Base-by-base conservation (phyloP, 2,797 vertebrate genomes). In the Strix occidentalis region DNA sequence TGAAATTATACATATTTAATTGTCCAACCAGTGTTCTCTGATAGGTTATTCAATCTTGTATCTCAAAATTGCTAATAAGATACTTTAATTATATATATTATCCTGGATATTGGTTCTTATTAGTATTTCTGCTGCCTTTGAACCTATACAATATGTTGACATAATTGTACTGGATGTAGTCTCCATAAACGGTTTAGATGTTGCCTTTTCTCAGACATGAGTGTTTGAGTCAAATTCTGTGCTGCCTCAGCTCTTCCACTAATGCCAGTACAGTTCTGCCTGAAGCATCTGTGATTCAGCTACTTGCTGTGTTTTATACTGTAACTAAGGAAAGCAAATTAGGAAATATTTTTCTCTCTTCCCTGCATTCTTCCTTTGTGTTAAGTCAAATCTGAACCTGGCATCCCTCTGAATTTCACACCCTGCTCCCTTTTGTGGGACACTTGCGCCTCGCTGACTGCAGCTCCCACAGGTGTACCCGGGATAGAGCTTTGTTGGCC, bases 1-100 rank as follows among this genome's bases (percentile, higher is more conserved):
- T 84, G 45, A 75, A 84, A 90, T 93, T 0, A 66, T 84, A 72
- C 94, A 82, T 94, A 82, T 65, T 45, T 94, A 80, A 79, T 83
- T 93, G 65, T 61, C 43, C 31, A 68, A 26, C 50, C 33, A 29
- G 16, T 63, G 25, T 48, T 92, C 28, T 80, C 29, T 31, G 84
- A 53, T 91, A 72, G 33, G 21, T 75, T 90, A 51, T 87, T 90
- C 50, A 88, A 13, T 84, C 65, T 69, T 84, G 6, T 61, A 61
- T 65, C 0, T 0, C 70, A 70, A 61, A 91, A 84, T 81, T 82
- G 43, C 31, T 70, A 46, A 43, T n/a, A 74, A 58, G 28, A 28
- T 86, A 66, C 18, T 87, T 85, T 54, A 68, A 50, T 87, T 85
- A 53, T 41, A 57, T 69, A 14, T 75, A 13, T 86, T 45, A 28